phyloP scores from a whole-genome alignment of 2,888 invertebrate species.

The Xestia sexstrigata region DNA sequence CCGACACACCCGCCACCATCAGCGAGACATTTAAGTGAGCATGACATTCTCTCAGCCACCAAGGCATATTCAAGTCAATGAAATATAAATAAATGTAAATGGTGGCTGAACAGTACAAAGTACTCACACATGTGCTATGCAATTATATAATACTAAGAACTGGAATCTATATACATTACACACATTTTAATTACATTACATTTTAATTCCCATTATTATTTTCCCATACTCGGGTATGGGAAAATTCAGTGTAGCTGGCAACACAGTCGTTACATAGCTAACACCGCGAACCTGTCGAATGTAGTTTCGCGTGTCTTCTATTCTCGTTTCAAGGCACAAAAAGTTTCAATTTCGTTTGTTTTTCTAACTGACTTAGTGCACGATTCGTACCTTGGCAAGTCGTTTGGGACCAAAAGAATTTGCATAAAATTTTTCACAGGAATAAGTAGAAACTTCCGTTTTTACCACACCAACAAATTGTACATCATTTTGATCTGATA shows the following conservation, averaged over 20 bases:
- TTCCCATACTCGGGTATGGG: neutral
- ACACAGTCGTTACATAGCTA: constrained; percentile 37
- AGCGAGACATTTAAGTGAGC: too few species aligned
- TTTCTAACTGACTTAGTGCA: constrained; percentile 50
- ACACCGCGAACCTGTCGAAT: constrained; percentile 47
- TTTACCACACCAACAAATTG: neutral
- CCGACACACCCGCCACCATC: too few species aligned
- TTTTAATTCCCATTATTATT: neutral
- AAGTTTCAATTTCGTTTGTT: constrained; percentile 60
- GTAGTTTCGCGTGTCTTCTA: constrained; percentile 57
- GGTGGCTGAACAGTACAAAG: too few species aligned
- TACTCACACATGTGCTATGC: too few species aligned
- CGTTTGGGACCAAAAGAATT: constrained; percentile 4
- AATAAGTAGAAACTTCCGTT: neutral
- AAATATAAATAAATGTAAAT: too few species aligned
- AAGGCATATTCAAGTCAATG: too few species aligned
- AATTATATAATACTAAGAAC: too few species aligned
- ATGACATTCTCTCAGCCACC: too few species aligned
- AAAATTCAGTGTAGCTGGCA: constrained; percentile 18
- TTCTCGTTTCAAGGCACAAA: constrained; percentile 51
- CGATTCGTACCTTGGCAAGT: constrained; percentile 44
- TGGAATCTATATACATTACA: too few species aligned
- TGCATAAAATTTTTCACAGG: neutral
- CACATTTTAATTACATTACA: too few species aligned
- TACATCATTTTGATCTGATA: neutral